Percentiles rank a stretch among this genome's conserved stretches.
phyloP scores from a whole-genome alignment of 2,888 invertebrate genomes.

The Salpingus planirostris region DNA sequence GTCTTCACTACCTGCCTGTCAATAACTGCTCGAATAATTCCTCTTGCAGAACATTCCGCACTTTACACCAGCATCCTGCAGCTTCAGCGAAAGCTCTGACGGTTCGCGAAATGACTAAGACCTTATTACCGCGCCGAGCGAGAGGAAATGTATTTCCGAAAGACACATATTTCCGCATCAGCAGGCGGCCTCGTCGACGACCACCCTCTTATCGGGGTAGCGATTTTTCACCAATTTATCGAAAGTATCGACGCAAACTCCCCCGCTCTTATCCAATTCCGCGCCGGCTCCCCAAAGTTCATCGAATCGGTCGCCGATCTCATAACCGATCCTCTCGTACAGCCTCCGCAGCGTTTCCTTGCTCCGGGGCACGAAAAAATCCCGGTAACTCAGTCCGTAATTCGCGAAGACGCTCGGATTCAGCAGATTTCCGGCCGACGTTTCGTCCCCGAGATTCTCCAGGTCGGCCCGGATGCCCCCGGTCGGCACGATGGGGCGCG shows the following conservation, averaged over 20 bases:
- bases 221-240: conserved; percentile 28
- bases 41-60: too few species aligned
- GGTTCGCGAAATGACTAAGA: too few species aligned
- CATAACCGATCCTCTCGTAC: conserved; percentile 47
- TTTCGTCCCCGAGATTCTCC: conserved; percentile 32
- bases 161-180: too few species aligned
- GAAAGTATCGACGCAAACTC: conserved; percentile 50
- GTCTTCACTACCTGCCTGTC: too few species aligned
- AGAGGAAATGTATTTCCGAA: too few species aligned
- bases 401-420: conserved; percentile 42
- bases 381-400: conserved; percentile 37
- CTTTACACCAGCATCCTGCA: too few species aligned
- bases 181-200: conserved; percentile 20
- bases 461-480: conserved; percentile 29
- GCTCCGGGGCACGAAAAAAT: conserved; percentile 37
- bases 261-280: conserved; percentile 44
- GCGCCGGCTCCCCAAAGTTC: conserved; percentile 46
- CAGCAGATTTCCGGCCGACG: conserved; percentile 33
- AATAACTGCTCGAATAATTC: too few species aligned
- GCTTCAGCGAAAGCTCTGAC: too few species aligned
- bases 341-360: conserved; percentile 39
- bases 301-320: conserved; percentile 44
- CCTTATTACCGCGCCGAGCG: too few species aligned
- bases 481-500: conserved; percentile 23
- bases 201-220: conserved; percentile 18